Evolutionary conservation across 2,797 vertebrate species (phyloP), one percentile per base, ranked within the genome.

Genomic region (Sebastes jordani): DNA sequence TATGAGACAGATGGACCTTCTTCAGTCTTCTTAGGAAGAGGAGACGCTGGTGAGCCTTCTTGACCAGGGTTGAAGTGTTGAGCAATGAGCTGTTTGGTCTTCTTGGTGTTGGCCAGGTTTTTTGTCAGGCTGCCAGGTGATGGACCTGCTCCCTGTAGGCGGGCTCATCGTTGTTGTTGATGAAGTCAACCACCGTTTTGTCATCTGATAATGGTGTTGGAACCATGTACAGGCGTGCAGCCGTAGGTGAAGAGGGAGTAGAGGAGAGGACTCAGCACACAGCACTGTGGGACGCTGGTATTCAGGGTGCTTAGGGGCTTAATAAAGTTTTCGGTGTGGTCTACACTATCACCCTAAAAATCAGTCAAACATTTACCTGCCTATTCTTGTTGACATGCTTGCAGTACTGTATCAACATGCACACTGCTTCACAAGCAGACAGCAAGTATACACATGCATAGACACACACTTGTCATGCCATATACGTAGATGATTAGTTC

Each of bases 391-490:
- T 66, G 62, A 81, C 65, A 62, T 5, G 4, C 14, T 7, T 38
- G 14, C 20, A 10, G 42, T 76, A 76, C 14, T 52, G 71, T 76
- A 34, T 62, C 5, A 1, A 32, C 77, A 68, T 62, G 69, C 55
- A 34, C 27, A 46, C 54, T 22, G 36, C 29, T 23, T 83, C 30
- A 23, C 20, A 34, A n/a, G 27, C 27, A 25, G 23, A 30, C 11
- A 42, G 72, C 83, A 80, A 46, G 85, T 73, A 22, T 2, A 34
- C 11, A 67, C 82, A 74, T 23, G 85, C 49, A 59, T 11, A 58
- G 29, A 55, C 34, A 64, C 38, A 60, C 55, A 64, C 46, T 11
- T 71, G 70, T 58, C 67, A 30, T 58, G 29, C 58, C 27, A 71
- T 8, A 56, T 56, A 42, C 29, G 22, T 46, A 61, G 10, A 8